Conservation (phyloP, 2,888 invertebrate species). For the Xestia ashworthii region DNA sequence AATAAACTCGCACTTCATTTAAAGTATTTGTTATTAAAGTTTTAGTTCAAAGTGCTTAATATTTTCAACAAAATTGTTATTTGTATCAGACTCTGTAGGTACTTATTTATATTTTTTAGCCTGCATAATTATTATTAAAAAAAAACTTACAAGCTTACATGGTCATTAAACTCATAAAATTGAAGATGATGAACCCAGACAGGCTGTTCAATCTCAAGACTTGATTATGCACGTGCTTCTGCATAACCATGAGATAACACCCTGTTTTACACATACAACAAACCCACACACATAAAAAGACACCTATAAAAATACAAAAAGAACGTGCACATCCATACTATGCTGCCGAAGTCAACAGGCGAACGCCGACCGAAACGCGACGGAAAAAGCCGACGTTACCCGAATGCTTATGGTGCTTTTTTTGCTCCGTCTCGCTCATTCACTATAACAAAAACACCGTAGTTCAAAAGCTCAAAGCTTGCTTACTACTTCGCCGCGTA, state of each 20-base stretch:
- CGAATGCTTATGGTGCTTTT: conserved; percentile 86
- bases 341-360: conserved; percentile 76
- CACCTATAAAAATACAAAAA: conserved; percentile 26
- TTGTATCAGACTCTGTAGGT: background rate
- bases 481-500: conserved; percentile 70
- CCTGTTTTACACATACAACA: conserved; percentile 16
- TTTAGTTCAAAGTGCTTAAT: background rate
- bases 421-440: conserved; percentile 82
- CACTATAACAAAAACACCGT: conserved; percentile 82
- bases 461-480: conserved; percentile 77
- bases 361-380: conserved; percentile 59
- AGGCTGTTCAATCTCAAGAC: conserved; percentile 26
- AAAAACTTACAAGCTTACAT: background rate
- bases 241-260: conserved; percentile 46
- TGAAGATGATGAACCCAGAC: conserved; percentile 26
- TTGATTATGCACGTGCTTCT: conserved; percentile 44
- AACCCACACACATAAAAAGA: conserved; percentile 17
- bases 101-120: background rate
- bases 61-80: background rate
- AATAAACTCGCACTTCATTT: background rate
- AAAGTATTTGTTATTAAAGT: background rate
- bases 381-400: conserved; percentile 81
- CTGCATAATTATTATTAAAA: background rate
- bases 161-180: conserved; percentile 15
- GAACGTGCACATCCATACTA: conserved; percentile 70